These are phyloP conservation scores for Trachelus stipa DNA, from an alignment of 2,888 invertebrate genomes.

Conservation along the genomic window DNA sequence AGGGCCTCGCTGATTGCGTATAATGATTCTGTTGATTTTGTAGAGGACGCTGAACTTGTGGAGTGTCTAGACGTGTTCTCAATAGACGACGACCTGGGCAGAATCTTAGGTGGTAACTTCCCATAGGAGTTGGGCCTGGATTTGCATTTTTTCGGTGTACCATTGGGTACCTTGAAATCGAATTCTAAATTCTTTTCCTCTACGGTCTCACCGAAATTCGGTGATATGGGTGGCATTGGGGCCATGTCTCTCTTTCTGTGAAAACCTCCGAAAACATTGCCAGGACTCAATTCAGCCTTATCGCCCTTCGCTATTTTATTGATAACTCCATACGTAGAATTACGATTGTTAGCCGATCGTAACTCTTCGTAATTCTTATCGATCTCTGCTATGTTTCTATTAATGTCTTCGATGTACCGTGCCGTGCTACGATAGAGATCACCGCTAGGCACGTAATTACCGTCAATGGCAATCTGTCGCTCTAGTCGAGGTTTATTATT, in stretches of 20 bases:
- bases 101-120: slow-evolving; percentile 49
- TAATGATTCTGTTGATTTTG: slow-evolving; percentile 56
- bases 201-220: slow-evolving; percentile 43
- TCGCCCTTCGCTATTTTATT: slow-evolving; percentile 44
- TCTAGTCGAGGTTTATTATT: slow-evolving; percentile 25
- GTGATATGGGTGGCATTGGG: slow-evolving; percentile 57
- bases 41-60: slow-evolving; percentile 54
- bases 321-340: slow-evolving; percentile 49
- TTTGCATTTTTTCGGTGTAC: slow-evolving; percentile 16
- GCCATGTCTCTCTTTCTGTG: slow-evolving; percentile 52
- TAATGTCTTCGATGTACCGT: slow-evolving; percentile 60
- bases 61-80: slow-evolving; percentile 54
- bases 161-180: slow-evolving; percentile 27
- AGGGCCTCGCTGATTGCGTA: slow-evolving; percentile 53
- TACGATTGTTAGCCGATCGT: slow-evolving; percentile 36
- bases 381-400: slow-evolving; percentile 59
- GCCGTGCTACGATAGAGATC: slow-evolving; percentile 57
- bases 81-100: slow-evolving; percentile 56
- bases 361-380: slow-evolving; percentile 57
- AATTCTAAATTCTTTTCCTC: slow-evolving; percentile 28
- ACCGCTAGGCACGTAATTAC: slow-evolving; percentile 58
- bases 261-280: slow-evolving; percentile 35
- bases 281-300: neutral
- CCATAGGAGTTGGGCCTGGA: slow-evolving; percentile 47
- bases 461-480: slow-evolving; percentile 33